Conservation (phyloP, 2,888 invertebrate species). For the Zaprionus lineosus region DNA sequence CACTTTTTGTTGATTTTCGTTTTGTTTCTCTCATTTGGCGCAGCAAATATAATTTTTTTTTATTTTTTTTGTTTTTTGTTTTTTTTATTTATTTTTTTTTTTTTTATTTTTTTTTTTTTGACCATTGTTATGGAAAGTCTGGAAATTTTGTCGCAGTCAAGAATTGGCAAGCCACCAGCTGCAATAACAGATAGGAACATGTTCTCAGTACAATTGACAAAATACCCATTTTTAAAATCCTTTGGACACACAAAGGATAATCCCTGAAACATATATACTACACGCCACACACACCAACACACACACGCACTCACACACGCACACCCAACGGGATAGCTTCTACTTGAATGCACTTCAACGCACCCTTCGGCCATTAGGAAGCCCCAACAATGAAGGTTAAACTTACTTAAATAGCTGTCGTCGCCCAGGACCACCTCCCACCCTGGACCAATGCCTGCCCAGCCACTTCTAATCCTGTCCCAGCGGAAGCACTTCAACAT, state of each 20-base stretch:
- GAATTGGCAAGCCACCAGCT: conserved; percentile 51
- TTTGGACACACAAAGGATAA: conserved; percentile 50
- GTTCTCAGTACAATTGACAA: conserved; percentile 44
- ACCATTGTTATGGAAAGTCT: conserved; percentile 46
- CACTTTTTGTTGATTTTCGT: conserved; percentile 47
- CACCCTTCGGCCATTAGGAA: conserved; percentile 52
- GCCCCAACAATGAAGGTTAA: conserved; percentile 75
- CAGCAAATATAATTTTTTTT: conserved; percentile 31
- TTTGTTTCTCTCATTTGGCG: conserved; percentile 48
- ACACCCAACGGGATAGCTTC: conserved; percentile 21
- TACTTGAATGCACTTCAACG: conserved; percentile 46
- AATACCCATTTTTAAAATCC: conserved; percentile 50
- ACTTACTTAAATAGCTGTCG: conserved; percentile 64
- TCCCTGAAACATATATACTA: conserved; percentile 28
- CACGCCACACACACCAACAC: conserved; percentile 5
- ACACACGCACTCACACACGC: conserved; percentile 9
- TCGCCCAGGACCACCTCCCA: conserved; percentile 33
- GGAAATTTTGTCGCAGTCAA: conserved; percentile 56
- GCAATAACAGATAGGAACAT: conserved; percentile 43
- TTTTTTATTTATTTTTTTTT: conserved; percentile 36
- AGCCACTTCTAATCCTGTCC: conserved; percentile 54
- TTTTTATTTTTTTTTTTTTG: conserved; percentile 13
- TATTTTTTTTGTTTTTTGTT: conserved; percentile 17
- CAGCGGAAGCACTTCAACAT: conserved; percentile 64
- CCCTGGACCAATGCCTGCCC: conserved; percentile 2